Conservation (phyloP, 2,888 invertebrate genomes). For the Balanococcus diminutus region DNA sequence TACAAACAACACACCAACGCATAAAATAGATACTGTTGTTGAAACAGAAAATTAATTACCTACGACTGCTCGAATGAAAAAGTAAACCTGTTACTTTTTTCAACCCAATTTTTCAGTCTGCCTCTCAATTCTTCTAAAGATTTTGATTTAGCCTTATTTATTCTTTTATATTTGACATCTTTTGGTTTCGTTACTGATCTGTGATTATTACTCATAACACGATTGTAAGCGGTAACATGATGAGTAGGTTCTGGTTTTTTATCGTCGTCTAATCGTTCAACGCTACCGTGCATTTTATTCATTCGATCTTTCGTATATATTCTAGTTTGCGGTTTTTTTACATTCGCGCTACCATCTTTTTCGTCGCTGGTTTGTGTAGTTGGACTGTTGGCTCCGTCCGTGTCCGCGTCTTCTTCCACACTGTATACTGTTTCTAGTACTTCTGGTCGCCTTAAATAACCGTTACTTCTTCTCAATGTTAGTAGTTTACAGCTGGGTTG, state of each 20-base stretch:
- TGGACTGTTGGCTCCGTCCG: conserved; percentile 61
- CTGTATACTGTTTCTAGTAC: conserved; percentile 85
- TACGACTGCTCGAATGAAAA: conserved; percentile 71
- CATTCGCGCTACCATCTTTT: conserved; percentile 35
- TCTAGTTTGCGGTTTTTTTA: conserved; percentile 48
- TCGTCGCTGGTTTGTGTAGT: conserved; percentile 59
- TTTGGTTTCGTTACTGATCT: conserved; percentile 88
- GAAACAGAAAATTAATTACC: neutral
- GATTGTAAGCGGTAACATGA: conserved; percentile 75
- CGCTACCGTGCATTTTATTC: conserved; percentile 63
- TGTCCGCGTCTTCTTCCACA: conserved; percentile 83
- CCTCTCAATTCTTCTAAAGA: conserved; percentile 84
- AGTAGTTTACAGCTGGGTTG: conserved; percentile 64
- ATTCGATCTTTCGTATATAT: conserved; percentile 60
- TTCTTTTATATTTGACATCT: conserved; percentile 88
- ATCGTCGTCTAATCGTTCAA: conserved; percentile 57
- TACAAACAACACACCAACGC: neutral
- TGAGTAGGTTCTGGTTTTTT: conserved; percentile 55
- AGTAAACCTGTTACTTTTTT: conserved; percentile 75
- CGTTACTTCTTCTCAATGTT: conserved; percentile 72
- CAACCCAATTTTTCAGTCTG: conserved; percentile 83
- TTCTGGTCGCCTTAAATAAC: conserved; percentile 60
- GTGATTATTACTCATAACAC: conserved; percentile 84
- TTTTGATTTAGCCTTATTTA: conserved; percentile 88
- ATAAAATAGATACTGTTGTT: neutral